Conservation (phyloP, 2,113 vertebrate species). For the Catharus bicknelli region DNA sequence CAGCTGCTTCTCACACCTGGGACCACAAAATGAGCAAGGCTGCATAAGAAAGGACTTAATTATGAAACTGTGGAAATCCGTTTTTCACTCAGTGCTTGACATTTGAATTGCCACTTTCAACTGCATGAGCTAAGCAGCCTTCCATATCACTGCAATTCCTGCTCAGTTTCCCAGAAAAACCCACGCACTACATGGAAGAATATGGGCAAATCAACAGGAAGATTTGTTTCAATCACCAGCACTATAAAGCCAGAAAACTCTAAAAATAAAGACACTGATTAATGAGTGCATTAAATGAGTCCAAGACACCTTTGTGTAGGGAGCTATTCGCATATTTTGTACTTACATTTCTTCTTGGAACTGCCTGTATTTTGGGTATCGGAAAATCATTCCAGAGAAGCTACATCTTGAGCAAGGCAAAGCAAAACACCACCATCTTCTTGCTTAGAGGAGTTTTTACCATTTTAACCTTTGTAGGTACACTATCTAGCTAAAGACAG, state of each 20-base stretch:
- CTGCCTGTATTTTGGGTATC: not conserved
- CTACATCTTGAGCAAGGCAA: not conserved
- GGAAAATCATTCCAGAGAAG: not conserved
- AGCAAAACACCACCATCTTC: not conserved
- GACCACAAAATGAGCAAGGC: not conserved
- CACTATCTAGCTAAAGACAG: not conserved
- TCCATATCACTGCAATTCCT: not conserved
- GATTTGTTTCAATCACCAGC: not conserved
- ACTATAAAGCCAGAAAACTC: not conserved
- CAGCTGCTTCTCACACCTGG: constrained; percentile 20
- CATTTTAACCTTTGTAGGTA: not conserved
- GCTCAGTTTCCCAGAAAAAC: not conserved
- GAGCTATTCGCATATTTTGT: not conserved
- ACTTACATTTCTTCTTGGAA: not conserved
- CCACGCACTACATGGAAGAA: not conserved
- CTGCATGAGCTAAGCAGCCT: not conserved
- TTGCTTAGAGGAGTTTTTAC: not conserved
- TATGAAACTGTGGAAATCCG: not conserved
- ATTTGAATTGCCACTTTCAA: not conserved
- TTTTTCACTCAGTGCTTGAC: not conserved
- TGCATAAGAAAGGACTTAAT: not conserved
- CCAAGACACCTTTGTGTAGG: not conserved
- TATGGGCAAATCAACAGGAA: fast-evolving
- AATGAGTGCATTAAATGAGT: not conserved
- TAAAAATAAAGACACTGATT: not conserved